A percentile compares a stretch with the other conserved stretches of the same genome.
Conservation (phyloP, 2,113 vertebrate species). For the Macrotis lagotis region DNA sequence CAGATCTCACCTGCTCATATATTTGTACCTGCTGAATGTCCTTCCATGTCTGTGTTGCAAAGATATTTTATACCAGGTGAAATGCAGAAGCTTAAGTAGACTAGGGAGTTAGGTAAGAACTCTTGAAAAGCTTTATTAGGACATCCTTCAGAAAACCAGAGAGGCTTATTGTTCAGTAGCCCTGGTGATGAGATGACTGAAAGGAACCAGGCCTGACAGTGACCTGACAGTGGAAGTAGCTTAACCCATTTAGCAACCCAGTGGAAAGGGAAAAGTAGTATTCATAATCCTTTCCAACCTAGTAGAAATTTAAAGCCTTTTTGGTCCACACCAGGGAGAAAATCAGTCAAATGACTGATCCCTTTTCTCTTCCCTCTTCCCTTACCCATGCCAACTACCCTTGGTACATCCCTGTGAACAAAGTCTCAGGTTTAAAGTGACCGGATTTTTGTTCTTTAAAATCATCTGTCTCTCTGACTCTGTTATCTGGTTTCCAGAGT, state of each 20-base stretch:
- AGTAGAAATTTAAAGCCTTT: neutral
- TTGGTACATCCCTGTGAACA: neutral
- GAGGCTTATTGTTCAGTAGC: neutral
- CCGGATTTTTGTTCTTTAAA: neutral
- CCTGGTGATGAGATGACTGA: neutral
- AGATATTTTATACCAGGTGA: neutral
- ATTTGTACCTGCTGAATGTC: neutral
- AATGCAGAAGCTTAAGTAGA: neutral
- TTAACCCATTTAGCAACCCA: neutral
- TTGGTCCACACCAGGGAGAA: neutral
- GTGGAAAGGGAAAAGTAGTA: neutral
- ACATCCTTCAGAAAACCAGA: constrained; percentile 25
- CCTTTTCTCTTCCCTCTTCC: neutral
- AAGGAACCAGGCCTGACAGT: neutral
- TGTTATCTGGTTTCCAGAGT: neutral
- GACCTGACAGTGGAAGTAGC: neutral
- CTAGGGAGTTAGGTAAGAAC: neutral
- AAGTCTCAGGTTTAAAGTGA: neutral
- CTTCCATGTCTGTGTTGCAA: neutral
- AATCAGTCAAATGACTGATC: neutral
- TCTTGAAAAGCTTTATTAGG: neutral
- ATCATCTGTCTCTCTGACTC: neutral
- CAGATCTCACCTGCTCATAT: neutral
- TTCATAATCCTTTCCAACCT: neutral
- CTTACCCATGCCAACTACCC: neutral